These are phyloP conservation scores for Nannoperca obscura DNA, from an alignment of 2,797 vertebrate species.

Conservation along the genomic window DNA sequence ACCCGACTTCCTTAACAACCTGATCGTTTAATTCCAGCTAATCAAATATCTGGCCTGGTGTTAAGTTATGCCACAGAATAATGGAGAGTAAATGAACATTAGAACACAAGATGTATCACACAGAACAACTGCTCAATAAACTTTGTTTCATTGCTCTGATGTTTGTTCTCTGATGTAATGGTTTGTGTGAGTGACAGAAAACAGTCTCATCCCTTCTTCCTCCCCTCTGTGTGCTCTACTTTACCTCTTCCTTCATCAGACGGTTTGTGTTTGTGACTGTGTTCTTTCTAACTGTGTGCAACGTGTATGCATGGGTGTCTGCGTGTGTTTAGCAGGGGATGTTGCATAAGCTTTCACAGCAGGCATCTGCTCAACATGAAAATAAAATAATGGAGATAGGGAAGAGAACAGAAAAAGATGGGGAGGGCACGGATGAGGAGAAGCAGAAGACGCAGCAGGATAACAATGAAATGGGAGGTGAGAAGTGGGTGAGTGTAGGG, in stretches of 20 bases:
- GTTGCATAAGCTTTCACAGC: constrained; percentile 62
- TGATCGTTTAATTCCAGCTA: constrained; percentile 27
- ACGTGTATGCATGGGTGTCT: constrained; percentile 6
- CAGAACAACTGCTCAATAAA: constrained; percentile 26
- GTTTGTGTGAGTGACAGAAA: constrained; percentile 7
- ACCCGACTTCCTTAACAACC: neutral
- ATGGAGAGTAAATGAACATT: constrained; percentile 35
- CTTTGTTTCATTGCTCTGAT: constrained; percentile 2
- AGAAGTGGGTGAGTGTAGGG: constrained; percentile 28
- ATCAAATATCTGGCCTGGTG: constrained; percentile 32
- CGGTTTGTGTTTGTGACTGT: neutral
- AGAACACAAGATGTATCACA: constrained; percentile 13
- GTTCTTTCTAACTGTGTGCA: constrained; percentile 8
- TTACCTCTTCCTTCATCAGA: neutral
- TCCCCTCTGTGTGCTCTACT: neutral
- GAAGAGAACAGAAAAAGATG: constrained; percentile 25
- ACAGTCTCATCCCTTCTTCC: neutral
- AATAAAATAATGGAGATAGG: constrained; percentile 43
- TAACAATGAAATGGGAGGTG: constrained; percentile 45
- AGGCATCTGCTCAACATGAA: constrained; percentile 49
- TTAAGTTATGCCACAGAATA: constrained; percentile 21
- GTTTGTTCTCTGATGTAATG: neutral
- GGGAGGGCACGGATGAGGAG: constrained; percentile 28
- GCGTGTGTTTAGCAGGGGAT: constrained; percentile 13
- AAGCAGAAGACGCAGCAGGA: constrained; percentile 43